These are phyloP conservation scores for Meloidogyne exigua DNA, from an alignment of 1,140 invertebrate species.

Conservation along the genomic window DNA sequence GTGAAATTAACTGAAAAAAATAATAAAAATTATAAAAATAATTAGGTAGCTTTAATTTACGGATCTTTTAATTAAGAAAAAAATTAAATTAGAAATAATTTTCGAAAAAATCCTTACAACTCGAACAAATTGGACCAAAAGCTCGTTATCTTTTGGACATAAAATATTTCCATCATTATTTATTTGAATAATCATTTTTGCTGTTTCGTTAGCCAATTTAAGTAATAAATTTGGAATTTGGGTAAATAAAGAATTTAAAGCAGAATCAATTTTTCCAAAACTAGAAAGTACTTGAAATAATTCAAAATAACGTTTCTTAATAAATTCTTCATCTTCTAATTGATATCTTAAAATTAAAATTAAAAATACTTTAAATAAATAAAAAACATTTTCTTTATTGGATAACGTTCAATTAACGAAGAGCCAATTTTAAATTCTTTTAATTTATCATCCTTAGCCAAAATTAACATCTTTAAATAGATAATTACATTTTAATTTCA, in stretches of 20 bases:
- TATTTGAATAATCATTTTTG: constrained; percentile 42
- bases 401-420: constrained; percentile 21
- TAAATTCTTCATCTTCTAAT: constrained; percentile 7
- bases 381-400: constrained; percentile 9
- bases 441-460: constrained; percentile 38
- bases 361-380: background rate
- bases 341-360: constrained; percentile 8
- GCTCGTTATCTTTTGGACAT: constrained; percentile 22
- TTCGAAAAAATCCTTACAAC: background rate
- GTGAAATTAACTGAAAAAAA: constrained; percentile 14
- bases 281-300: constrained; percentile 42
- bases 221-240: constrained; percentile 29
- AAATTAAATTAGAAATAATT: too few relatives aligned
- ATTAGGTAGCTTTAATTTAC: too few relatives aligned
- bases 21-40: too few relatives aligned
- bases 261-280: constrained; percentile 52
- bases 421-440: constrained; percentile 25
- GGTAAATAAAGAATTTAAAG: constrained; percentile 36
- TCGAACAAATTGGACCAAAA: constrained; percentile 17
- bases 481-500: constrained; percentile 30
- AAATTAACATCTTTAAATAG: constrained; percentile 43
- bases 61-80: too few relatives aligned
- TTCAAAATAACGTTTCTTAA: constrained; percentile 32
- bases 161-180: constrained; percentile 18
- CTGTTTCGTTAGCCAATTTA: constrained; percentile 40